Base-by-base conservation (phyloP, 1,140 invertebrate species). In the Leptinotarsa defecta region DNA sequence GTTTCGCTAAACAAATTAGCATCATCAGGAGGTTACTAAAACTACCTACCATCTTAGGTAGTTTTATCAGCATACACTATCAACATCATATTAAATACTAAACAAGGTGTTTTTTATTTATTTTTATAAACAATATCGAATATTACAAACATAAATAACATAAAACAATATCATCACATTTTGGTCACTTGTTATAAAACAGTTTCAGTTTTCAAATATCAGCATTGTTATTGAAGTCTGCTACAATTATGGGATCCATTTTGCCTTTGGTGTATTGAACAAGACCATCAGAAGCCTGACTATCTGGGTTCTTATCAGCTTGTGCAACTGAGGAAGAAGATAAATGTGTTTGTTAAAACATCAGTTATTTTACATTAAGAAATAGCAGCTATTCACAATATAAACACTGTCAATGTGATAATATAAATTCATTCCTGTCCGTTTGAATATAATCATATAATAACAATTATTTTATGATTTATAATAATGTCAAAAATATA, bases 121-220 rank as follows among this genome's bases (percentile, higher is more conserved):
- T 43, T 43, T 43, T 57, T 57, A 57, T 57, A 15, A 57, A 57
- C 52, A 57, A 19, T 57, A 15, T 57, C 52, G n/a, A 17, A 57
- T 17, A 19, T 13, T 57, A 57, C 52, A 15, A 57, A 57, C n/a
- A 57, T 57, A 57, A 57, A 57, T 57, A 57, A 57, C 15, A 19
- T 57, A 17, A 57, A 57, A 57, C n/a, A 57, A 57, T 57, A 57
- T 15, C 52, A 57, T 57, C 52, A 57, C 52, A 57, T 17, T 57
- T 57, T 57, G 52, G 15, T 57, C 0, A 17, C n/a, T 19, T 17
- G 52, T 57, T 57, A 57, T 57, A 19, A 57, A 2, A 4, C 15
- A 4, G 0, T 19, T 57, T 57, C 52, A n/a, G 1, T 57, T 57
- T 17, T 57, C 15, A 17, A 57, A 13, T 19, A 57, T 57, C 52